A percentile compares a stretch with the other conserved stretches of the same genome.
phyloP scores from a whole-genome alignment of 2,888 invertebrate genomes.

The Andrena minutula region DNA sequence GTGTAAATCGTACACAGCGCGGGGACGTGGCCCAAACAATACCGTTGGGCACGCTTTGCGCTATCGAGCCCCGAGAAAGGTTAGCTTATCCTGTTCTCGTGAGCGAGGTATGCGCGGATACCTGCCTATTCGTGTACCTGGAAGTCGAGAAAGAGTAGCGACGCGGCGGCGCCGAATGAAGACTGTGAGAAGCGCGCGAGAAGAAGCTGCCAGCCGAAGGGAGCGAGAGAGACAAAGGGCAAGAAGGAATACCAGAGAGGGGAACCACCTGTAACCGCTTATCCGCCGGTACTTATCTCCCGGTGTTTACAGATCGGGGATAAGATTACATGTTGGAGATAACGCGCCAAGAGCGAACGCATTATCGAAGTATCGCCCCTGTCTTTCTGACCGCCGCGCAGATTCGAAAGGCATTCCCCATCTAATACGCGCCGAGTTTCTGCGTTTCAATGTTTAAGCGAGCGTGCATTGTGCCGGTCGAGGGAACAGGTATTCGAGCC shows the following conservation, averaged over 20 bases:
- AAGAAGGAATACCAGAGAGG: constrained; percentile 22
- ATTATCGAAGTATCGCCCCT: constrained; percentile 62
- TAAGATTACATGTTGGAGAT: constrained; percentile 71
- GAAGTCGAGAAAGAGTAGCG: constrained; percentile 22
- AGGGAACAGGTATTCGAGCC: too few relatives aligned
- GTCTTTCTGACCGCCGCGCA: constrained; percentile 40
- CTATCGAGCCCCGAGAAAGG: constrained; percentile 19
- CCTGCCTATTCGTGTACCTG: constrained; percentile 17
- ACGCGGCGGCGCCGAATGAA: constrained; percentile 27
- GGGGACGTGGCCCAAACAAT: constrained; percentile 9
- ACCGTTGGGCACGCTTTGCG: background rate
- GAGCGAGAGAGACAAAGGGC: constrained; percentile 35
- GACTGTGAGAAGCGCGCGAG: constrained; percentile 10
- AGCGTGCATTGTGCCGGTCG: background rate
- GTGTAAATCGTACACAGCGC: background rate
- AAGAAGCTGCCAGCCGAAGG: constrained; percentile 13
- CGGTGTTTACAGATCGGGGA: constrained; percentile 73
- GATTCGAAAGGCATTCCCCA: constrained; percentile 2
- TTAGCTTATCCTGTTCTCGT: background rate
- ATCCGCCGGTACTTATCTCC: constrained; percentile 68
- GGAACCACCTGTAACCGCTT: constrained; percentile 72
- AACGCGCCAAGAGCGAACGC: constrained; percentile 57
- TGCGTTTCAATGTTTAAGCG: background rate
- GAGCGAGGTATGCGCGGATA: constrained; percentile 1
- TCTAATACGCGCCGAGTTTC: constrained; percentile 11